These are phyloP conservation scores for Pachyuromys duprasi DNA, from an alignment of 2,797 vertebrate species.

Conservation along the genomic window DNA sequence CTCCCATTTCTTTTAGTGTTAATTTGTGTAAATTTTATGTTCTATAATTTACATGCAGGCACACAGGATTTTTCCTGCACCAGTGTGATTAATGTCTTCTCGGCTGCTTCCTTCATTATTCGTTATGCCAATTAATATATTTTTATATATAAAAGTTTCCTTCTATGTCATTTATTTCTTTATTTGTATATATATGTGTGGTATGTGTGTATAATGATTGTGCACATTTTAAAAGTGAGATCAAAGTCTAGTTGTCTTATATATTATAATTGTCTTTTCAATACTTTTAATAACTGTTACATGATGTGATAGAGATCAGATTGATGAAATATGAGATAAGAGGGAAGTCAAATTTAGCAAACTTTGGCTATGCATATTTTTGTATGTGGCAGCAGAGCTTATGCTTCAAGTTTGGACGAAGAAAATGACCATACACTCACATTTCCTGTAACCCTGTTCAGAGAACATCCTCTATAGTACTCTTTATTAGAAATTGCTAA, in stretches of 20 bases:
- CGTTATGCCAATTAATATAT: background rate
- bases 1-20: background rate
- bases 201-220: background rate
- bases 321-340: slow-evolving; percentile 24
- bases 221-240: background rate
- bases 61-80: background rate
- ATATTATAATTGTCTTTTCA: background rate
- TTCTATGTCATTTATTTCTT: background rate
- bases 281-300: background rate
- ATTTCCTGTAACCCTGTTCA: background rate
- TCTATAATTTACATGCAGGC: background rate
- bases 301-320: background rate
- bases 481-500: slow-evolving; percentile 50
- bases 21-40: slow-evolving; percentile 38
- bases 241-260: background rate
- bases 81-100: background rate
- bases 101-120: background rate
- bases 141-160: slow-evolving; percentile 20
- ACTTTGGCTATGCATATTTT: background rate
- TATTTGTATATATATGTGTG: background rate
- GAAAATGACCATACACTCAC: background rate
- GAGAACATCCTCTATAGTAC: background rate
- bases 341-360: background rate
- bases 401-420: background rate
- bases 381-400: background rate